These are phyloP conservation scores for Silurus lanzhouensis DNA, from an alignment of 2,797 vertebrate species.

Conservation along the genomic window DNA sequence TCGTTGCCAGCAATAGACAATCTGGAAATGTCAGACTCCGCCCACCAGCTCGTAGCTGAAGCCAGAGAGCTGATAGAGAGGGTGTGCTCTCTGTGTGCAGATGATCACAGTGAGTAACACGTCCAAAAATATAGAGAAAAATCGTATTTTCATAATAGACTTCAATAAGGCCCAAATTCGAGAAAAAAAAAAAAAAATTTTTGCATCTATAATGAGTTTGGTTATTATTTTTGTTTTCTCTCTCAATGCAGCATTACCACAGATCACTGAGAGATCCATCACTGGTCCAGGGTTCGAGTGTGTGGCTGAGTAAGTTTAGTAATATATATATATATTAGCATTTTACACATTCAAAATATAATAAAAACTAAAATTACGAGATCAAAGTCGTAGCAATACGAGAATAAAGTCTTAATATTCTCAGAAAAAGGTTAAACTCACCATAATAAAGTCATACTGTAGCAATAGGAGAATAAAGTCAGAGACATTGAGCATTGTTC, in stretches of 20 bases:
- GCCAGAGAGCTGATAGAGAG: constrained; percentile 80
- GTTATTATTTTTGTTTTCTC: not conserved
- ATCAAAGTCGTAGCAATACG: too few relatives aligned
- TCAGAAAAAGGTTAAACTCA: too few relatives aligned
- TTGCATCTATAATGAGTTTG: not conserved
- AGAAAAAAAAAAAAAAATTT: too few relatives aligned
- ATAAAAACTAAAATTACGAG: too few relatives aligned
- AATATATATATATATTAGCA: not conserved
- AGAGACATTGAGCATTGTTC: too few relatives aligned
- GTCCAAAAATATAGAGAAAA: too few relatives aligned
- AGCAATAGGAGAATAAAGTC: too few relatives aligned
- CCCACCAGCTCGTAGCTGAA: constrained; percentile 78
- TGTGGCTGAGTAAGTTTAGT: constrained; percentile 49
- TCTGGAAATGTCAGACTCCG: constrained; percentile 71
- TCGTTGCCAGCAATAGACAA: constrained; percentile 59
- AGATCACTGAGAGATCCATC: constrained; percentile 30
- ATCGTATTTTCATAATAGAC: not conserved
- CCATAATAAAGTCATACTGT: too few relatives aligned
- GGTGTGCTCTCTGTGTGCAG: constrained; percentile 55
- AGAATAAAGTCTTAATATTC: too few relatives aligned
- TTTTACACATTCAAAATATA: too few relatives aligned
- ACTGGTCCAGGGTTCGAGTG: constrained; percentile 36
- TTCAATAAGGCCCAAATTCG: not conserved
- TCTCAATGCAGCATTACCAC: constrained; percentile 41
- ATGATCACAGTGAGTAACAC: constrained; percentile 53